A percentile compares a stretch with the other conserved stretches of the same genome.
Evolutionary conservation across 2,113 vertebrate species (phyloP).

Genomic region (Pterophyllum scalare): DNA sequence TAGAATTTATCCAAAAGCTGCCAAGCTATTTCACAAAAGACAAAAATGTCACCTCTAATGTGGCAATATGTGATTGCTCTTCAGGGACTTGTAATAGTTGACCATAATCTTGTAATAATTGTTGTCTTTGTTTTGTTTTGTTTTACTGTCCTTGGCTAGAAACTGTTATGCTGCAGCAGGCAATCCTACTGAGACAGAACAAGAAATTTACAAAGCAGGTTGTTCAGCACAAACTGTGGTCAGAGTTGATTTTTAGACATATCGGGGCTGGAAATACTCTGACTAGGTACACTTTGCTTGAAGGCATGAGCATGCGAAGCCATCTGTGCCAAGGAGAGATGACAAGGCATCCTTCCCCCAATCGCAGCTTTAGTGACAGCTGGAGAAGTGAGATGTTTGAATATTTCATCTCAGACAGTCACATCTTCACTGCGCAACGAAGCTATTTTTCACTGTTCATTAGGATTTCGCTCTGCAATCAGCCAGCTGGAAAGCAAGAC

Average conservation of each 20-base stretch:
- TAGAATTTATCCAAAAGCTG: neutral
- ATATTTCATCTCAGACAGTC: constrained; percentile 71
- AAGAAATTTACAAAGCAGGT: constrained; percentile 23
- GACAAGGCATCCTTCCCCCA: constrained; percentile 45
- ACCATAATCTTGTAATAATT: constrained; percentile 4
- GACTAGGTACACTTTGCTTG: constrained; percentile 40
- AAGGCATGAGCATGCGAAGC: constrained; percentile 43
- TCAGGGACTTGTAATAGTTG: neutral
- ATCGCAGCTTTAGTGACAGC: constrained; percentile 66
- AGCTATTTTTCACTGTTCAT: constrained; percentile 66
- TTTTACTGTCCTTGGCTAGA: neutral
- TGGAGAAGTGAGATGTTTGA: constrained; percentile 68
- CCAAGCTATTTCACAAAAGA: neutral
- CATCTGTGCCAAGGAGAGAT: constrained; percentile 63
- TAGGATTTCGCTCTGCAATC: constrained; percentile 48
- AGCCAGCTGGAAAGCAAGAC: constrained; percentile 59
- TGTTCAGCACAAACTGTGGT: constrained; percentile 20
- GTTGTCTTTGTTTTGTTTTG: neutral
- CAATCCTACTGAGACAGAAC: neutral
- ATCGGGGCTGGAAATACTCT: constrained; percentile 26
- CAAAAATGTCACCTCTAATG: neutral
- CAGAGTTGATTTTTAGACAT: constrained; percentile 15
- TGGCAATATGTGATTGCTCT: neutral
- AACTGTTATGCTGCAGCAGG: constrained; percentile 7
- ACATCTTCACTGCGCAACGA: constrained; percentile 45